These are phyloP conservation scores for Tiaroga cobitis DNA, from an alignment of 2,797 vertebrate species.

Conservation along the genomic window DNA sequence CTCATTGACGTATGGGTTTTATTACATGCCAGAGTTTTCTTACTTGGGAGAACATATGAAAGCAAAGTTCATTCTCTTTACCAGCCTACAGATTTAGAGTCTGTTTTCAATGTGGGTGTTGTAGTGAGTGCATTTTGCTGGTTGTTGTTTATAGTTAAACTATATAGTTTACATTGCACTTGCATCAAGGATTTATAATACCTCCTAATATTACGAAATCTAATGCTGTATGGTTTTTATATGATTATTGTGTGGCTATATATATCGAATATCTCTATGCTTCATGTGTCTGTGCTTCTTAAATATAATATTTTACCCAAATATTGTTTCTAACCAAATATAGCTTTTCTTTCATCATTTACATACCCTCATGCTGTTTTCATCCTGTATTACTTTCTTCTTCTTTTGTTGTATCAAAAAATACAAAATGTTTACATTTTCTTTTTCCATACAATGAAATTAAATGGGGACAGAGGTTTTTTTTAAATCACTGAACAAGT, in stretches of 20 bases:
- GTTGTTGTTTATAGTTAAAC: not conserved
- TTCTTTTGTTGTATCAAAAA: not conserved
- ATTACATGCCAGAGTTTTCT: constrained; percentile 29
- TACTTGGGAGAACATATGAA: not conserved
- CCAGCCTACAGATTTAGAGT: not conserved
- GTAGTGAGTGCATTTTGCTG: not conserved
- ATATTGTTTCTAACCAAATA: not conserved
- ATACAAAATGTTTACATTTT: not conserved
- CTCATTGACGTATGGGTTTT: not conserved
- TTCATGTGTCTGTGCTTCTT: not conserved
- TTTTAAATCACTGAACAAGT: too few species aligned
- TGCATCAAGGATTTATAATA: not conserved
- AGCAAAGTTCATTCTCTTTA: constrained; percentile 23
- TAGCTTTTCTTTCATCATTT: not conserved
- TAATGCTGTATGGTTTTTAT: not conserved
- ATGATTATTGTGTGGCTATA: not conserved
- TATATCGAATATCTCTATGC: not conserved
- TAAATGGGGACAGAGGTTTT: not conserved
- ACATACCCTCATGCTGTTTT: not conserved
- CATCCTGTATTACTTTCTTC: not conserved
- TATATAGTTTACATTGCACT: not conserved
- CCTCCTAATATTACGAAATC: not conserved
- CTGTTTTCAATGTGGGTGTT: not conserved
- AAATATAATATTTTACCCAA: not conserved
- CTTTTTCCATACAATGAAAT: not conserved